These are phyloP conservation scores for Scytalopus superciliaris DNA, from an alignment of 2,113 vertebrate genomes.

Conservation along the genomic window DNA sequence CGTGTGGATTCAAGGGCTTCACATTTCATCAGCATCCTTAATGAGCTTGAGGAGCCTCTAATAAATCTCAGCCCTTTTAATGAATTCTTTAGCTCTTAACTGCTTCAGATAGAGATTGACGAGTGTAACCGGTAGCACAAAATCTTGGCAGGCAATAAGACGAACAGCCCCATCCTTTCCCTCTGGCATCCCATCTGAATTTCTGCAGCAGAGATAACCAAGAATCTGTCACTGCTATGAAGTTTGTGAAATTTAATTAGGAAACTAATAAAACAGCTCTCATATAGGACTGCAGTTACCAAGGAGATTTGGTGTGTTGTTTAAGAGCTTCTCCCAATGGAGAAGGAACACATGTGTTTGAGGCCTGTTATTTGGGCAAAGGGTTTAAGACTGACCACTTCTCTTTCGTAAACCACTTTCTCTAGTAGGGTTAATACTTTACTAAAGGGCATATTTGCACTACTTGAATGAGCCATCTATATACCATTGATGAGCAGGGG, in stretches of 20 bases:
- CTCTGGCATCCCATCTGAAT: constrained; percentile 59
- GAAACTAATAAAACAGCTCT: constrained; percentile 44
- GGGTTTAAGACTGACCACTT: not conserved
- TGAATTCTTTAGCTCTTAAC: constrained; percentile 75
- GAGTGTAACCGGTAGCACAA: constrained; percentile 68
- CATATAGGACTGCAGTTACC: not conserved
- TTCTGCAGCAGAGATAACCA: constrained; percentile 11
- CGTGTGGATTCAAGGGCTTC: constrained; percentile 13
- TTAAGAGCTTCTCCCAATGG: not conserved
- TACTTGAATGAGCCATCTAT: not conserved
- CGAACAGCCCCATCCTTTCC: constrained; percentile 62
- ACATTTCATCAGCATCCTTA: constrained; percentile 42
- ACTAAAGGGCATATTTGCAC: not conserved
- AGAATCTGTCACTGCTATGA: constrained; percentile 43
- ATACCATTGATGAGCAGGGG: not conserved
- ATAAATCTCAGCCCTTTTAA: constrained; percentile 72
- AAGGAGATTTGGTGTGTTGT: not conserved
- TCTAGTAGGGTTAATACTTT: not conserved
- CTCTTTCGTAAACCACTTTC: not conserved
- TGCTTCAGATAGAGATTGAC: constrained; percentile 70
- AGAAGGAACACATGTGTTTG: not conserved
- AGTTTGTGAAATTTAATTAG: constrained; percentile 60
- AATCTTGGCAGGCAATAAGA: constrained; percentile 76
- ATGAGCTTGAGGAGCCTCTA: constrained; percentile 56
- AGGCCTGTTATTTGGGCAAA: not conserved